Conservation (phyloP, 2,113 vertebrate species). For the Bos indicus region DNA sequence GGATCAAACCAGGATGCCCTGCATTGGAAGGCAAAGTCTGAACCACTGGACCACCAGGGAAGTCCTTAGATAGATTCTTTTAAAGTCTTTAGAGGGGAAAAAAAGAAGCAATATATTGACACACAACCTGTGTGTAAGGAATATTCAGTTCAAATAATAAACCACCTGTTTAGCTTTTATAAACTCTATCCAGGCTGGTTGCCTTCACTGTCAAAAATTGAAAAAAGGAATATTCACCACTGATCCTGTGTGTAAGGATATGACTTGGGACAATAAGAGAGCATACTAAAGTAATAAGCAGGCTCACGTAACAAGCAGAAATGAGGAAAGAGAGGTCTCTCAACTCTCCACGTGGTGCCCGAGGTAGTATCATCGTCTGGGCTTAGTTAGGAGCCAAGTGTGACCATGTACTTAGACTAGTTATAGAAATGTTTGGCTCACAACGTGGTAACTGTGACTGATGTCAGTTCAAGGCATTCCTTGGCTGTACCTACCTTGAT, state of each 20-base stretch:
- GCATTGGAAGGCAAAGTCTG: neutral
- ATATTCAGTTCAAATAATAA: conserved; percentile 27
- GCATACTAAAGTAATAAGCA: neutral
- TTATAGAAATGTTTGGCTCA: neutral
- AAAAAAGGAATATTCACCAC: neutral
- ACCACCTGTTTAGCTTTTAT: neutral
- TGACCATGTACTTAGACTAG: neutral
- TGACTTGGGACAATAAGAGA: neutral
- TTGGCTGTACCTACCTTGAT: conserved; percentile 87
- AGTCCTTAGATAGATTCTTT: neutral
- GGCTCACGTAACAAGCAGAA: neutral
- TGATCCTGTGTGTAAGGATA: neutral
- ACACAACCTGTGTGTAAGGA: neutral
- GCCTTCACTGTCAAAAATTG: neutral
- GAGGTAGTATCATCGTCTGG: neutral
- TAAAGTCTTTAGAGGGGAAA: neutral
- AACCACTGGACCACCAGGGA: neutral
- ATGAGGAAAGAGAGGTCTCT: neutral
- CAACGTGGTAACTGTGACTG: neutral
- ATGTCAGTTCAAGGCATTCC: neutral
- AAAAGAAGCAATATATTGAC: neutral
- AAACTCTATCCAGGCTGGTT: neutral
- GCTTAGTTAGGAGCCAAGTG: neutral
- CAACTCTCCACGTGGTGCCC: neutral
- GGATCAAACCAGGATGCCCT: neutral